Evolutionary conservation across 2,888 invertebrate genomes (phyloP).

Genomic region (Ferrisia virgata): DNA sequence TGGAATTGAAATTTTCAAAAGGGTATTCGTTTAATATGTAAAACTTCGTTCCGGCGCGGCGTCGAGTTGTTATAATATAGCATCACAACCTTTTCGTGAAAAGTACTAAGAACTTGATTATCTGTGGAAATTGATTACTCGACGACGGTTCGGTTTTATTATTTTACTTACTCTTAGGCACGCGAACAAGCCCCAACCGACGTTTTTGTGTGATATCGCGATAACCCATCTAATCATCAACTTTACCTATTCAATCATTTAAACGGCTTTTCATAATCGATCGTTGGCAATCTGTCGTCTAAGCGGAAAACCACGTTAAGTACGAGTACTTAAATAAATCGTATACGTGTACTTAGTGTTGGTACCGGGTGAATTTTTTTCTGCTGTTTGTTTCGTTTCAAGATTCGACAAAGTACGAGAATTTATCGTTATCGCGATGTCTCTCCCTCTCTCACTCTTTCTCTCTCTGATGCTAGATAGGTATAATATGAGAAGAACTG

Average conservation of each 20-base stretch:
- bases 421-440: not conserved
- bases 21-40: conserved; percentile 30
- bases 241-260: conserved; percentile 42
- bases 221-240: conserved; percentile 39
- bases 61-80: conserved; percentile 20
- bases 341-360: not conserved
- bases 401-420: not conserved
- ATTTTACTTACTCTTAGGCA: conserved; percentile 36
- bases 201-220: conserved; percentile 31
- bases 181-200: not conserved
- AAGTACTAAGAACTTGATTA: conserved; percentile 40
- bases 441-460: too few species aligned
- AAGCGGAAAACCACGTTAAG: not conserved
- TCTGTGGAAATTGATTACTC: conserved; percentile 41
- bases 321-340: too few species aligned
- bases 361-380: not conserved
- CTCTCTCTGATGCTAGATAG: too few species aligned
- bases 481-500: too few species aligned
- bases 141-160: conserved; percentile 24
- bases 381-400: not conserved
- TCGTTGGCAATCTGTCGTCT: conserved; percentile 19
- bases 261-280: conserved; percentile 22
- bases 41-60: conserved; percentile 21
- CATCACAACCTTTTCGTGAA: conserved; percentile 41
- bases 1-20: conserved; percentile 20